Evolutionary conservation across 2,888 invertebrate species (phyloP), one percentile per base, ranked within the genome.

Genomic region (Platycheirus albimanus): DNA sequence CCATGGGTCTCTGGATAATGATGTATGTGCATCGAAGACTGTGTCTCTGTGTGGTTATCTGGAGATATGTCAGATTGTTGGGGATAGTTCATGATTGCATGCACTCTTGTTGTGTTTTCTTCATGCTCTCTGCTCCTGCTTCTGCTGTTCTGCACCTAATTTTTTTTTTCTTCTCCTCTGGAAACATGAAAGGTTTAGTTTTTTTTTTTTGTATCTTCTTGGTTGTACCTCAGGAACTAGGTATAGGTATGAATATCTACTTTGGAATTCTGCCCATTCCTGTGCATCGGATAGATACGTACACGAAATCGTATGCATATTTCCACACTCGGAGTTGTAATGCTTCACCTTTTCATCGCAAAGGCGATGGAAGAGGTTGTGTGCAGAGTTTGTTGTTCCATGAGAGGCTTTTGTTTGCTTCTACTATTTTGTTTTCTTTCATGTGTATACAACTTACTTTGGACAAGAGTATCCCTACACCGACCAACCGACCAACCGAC

Each of bases 11-110:
- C 66, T 38, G 71, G 67, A 81, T 81, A 81, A 81, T 81, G 81
- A 81, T 81, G 77, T 81, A 81, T 77, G 77, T 71, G 77, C 67
- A 71, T 15, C 61, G 63, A 51, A 24, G 66, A 63, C 78, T 76
- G 54, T 69, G 61, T 49, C 78, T 58, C 61, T 76, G 52, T 76
- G 70, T 67, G 78, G 72, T 77, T 78, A 83, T 83, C 77, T 83
- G 51, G 36, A 69, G 78, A 78, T 83, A 74, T 58, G 72, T 83
- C 67, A 77, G 72, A 83, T 83, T 83, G 83, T 72, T 52, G 67
- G 67, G 64, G 58, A 69, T 78, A 78, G 72, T 78, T 83, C 83
- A 78, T 83, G 83, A 83, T 83, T 83, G 83, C 72, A 83, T 83
- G 78, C 69, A 83, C 77, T 72, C 83, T 78, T 78, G 78, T 83